A percentile compares a stretch with the other conserved stretches of the same genome.
phyloP scores from a whole-genome alignment of 2,113 vertebrate genomes.

The Lanius ludovicianus region DNA sequence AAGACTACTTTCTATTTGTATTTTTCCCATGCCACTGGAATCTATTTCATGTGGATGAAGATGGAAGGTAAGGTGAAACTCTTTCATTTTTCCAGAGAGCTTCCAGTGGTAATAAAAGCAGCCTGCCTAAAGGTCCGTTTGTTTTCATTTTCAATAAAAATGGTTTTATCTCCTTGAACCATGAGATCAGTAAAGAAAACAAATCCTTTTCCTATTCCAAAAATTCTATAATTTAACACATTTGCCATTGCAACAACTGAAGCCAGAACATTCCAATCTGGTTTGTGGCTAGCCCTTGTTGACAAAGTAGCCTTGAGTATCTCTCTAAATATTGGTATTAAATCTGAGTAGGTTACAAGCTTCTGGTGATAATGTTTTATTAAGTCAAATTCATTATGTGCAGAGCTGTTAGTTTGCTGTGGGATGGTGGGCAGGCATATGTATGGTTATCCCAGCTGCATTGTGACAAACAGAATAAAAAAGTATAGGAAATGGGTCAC shows the following conservation, averaged over 20 bases:
- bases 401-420: not conserved
- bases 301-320: not conserved
- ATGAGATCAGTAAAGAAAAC: not conserved
- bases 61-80: not conserved
- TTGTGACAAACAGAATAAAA: slow-evolving; percentile 43
- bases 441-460: not conserved
- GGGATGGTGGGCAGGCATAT: not conserved
- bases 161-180: not conserved
- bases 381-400: not conserved
- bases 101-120: not conserved
- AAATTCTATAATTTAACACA: not conserved
- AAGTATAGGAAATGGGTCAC: slow-evolving; percentile 44
- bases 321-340: not conserved
- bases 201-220: slow-evolving; percentile 7
- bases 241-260: not conserved
- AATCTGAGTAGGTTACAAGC: not conserved
- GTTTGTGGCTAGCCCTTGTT: not conserved
- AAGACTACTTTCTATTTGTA: not conserved
- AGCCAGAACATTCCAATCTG: not conserved
- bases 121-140: not conserved
- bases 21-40: not conserved
- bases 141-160: slow-evolving; percentile 29
- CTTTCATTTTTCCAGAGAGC: not conserved
- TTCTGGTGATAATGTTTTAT: not conserved
- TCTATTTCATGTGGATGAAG: not conserved